Percentiles rank a stretch among this genome's conserved stretches.
Conservation (phyloP, 2,888 invertebrate genomes). For the Lasioglossum zephyrum region DNA sequence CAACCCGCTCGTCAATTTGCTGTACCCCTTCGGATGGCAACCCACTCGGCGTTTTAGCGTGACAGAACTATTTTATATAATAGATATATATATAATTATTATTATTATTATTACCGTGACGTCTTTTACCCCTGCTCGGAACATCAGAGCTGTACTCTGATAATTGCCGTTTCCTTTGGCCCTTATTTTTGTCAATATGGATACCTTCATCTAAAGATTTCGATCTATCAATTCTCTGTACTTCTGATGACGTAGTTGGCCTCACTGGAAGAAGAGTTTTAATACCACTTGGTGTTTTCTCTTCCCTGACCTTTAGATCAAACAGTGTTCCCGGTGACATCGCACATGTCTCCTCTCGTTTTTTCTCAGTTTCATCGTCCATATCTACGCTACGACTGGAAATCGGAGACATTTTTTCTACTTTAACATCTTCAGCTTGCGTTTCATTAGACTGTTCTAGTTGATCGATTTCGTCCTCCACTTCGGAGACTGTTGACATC, state of each 20-base stretch:
- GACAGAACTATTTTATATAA: too few species aligned
- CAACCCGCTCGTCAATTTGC: too few species aligned
- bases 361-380: constrained; percentile 73
- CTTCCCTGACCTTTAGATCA: constrained; percentile 81
- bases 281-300: constrained; percentile 84
- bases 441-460: constrained; percentile 63
- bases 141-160: constrained; percentile 76
- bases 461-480: constrained; percentile 67
- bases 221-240: constrained; percentile 72
- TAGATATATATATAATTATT: too few species aligned
- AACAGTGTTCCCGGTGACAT: constrained; percentile 82
- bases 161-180: constrained; percentile 76
- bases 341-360: constrained; percentile 75
- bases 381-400: constrained; percentile 73
- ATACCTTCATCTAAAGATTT: constrained; percentile 75
- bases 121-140: constrained; percentile 73
- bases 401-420: constrained; percentile 73
- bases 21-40: too few species aligned
- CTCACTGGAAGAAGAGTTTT: constrained; percentile 85
- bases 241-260: constrained; percentile 62
- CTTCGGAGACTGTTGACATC: constrained; percentile 46
- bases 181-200: constrained; percentile 71
- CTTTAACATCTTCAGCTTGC: constrained; percentile 73
- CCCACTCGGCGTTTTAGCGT: too few species aligned
- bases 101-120: constrained; percentile 71